Evolutionary conservation across 2,888 invertebrate genomes (phyloP), one percentile per base, ranked within the genome.

Genomic region (Tridacna crocea): DNA sequence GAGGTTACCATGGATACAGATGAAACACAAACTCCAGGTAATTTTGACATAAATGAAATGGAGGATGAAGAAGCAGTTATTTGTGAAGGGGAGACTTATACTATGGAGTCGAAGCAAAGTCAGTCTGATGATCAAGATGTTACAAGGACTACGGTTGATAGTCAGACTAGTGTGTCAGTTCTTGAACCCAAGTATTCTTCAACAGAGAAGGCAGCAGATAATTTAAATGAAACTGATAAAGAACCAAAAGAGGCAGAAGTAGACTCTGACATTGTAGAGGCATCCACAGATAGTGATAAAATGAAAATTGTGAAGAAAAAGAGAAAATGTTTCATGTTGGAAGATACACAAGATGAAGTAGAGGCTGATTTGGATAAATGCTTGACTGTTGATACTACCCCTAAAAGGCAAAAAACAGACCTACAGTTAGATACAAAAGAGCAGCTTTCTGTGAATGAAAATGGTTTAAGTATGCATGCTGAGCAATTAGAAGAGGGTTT

Each of bases 281-380:
- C 58, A 17, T 26, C 22, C 27, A 19, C 60, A 27, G 73, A 27
- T 15, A 27, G 27, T 47, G 19, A 60, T 65, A 66, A 58, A 36
- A 11, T 47, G 55, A 66, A 66, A 46, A 66, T 0, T 15, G 6
- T n/a, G 3, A 83, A 77, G 61, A 75, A 70, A 61, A 84, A 84
- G 63, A 76, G 84, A 27, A 82, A 84, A 77, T 79, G 84, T 63
- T 84, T 84, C 19, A 79, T 82, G 84, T 60, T 84, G 4, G 79
- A 84, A 22, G 79, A 82, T 15, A 65, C 51, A 22, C 73, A 77
- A 66, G 81, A 77, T 61, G 55, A 60, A 26, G 66, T 74, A 13
- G 26, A 8, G 22, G 46, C 26, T 51, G 26, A 13, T 27, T 15
- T 24, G 12, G 19, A 55, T 24, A 47, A 63, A 47, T 15, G 51